phyloP scores from a whole-genome alignment of 2,113 vertebrate species.

The Rhinopithecus roxellana region DNA sequence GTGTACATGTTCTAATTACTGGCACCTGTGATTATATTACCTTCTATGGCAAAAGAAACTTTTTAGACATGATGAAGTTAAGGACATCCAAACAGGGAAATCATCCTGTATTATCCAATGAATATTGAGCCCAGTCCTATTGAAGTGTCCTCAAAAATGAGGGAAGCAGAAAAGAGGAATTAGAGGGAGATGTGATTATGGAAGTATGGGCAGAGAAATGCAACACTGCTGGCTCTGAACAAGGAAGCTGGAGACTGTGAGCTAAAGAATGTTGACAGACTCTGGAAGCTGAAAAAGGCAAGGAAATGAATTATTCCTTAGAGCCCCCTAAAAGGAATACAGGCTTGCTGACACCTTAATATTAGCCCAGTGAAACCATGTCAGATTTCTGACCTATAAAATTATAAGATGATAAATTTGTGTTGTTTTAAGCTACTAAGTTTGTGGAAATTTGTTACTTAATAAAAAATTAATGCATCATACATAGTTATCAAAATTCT shows the following conservation, averaged over 20 bases:
- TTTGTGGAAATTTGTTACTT: not conserved
- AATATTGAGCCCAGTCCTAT: not conserved
- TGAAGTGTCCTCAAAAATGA: not conserved
- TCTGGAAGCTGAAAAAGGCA: not conserved
- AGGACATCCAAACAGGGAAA: not conserved
- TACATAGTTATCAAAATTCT: not conserved
- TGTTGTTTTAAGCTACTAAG: conserved; percentile 6
- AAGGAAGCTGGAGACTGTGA: not conserved
- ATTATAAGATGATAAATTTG: not conserved
- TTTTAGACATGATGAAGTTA: not conserved
- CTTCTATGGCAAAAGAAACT: not conserved
- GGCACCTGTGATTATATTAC: not conserved
- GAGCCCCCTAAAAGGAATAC: not conserved
- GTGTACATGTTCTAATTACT: not conserved
- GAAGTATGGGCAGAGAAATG: not conserved
- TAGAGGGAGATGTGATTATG: not conserved
- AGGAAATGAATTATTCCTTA: not conserved
- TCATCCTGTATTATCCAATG: not conserved
- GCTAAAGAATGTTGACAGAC: not conserved
- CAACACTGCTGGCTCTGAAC: not conserved
- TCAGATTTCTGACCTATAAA: not conserved
- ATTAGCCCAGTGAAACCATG: not conserved
- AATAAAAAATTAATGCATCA: not conserved
- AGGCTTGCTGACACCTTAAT: not conserved
- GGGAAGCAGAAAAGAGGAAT: not conserved